Evolutionary conservation across 1,140 invertebrate genomes (phyloP).

Genomic region (Hycleus phaleratus): DNA sequence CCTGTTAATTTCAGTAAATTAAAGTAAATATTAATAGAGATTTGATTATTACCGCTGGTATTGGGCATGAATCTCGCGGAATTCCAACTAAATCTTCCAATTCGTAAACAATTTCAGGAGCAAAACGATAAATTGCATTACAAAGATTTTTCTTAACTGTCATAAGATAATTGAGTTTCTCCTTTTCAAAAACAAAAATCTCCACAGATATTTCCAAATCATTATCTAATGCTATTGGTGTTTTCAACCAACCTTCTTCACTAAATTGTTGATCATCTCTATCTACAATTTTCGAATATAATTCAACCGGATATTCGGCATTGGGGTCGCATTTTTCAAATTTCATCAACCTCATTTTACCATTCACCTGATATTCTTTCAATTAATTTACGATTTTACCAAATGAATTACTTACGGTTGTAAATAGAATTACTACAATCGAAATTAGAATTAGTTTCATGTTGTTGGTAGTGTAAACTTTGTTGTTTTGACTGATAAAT

Average conservation of each 20-base stretch:
- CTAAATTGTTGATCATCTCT: slow-evolving; percentile 4
- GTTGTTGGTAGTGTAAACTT: too few species aligned
- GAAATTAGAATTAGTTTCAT: too few species aligned
- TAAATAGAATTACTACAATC: too few species aligned
- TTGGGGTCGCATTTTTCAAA: slow-evolving; percentile 12
- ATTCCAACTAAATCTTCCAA: slow-evolving; percentile 10
- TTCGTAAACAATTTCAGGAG: slow-evolving; percentile 10
- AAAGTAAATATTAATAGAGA: not conserved
- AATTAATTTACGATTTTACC: too few species aligned
- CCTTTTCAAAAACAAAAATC: slow-evolving; percentile 1
- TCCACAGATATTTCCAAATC: slow-evolving; percentile 6
- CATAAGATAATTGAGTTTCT: slow-evolving; percentile 1
- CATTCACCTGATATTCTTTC: not conserved
- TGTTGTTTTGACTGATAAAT: too few species aligned
- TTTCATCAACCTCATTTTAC: slow-evolving; percentile 1
- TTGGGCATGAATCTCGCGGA: slow-evolving; percentile 3
- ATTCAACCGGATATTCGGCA: slow-evolving; percentile 9
- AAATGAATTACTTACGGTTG: too few species aligned
- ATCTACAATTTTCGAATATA: slow-evolving; percentile 6
- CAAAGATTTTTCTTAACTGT: slow-evolving; percentile 3
- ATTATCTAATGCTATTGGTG: slow-evolving; percentile 6
- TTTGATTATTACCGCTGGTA: slow-evolving; percentile 3
- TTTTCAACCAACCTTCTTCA: slow-evolving; percentile 8
- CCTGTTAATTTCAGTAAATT: slow-evolving; percentile 1
- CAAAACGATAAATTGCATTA: not conserved